Evolutionary conservation across 92 coral and sea anemone species (phyloP), one percentile per base, ranked within the genome.

Genomic region (Metridium senile): DNA sequence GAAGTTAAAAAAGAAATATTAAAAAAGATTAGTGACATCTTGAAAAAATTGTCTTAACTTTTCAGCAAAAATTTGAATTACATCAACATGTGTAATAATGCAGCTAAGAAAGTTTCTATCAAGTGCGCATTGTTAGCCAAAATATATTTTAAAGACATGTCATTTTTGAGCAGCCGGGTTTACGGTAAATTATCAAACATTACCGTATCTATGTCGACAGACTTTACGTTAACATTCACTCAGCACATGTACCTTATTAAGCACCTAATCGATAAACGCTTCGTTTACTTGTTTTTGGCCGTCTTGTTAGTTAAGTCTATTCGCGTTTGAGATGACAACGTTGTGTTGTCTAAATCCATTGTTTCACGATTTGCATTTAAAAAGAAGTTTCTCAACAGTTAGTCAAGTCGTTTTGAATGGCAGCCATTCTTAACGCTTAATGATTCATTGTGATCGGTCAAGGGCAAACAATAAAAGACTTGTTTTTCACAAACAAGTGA

Each of bases 341-440:
- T 28, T 20, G 45, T 28, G 45, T 16, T 63, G 69, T 63, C 1
- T 28, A 10, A 21, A 17, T 28, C 66, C 39, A 28, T 63, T 63
- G 74, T 39, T 39, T 23, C 57, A 20, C 74, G 22, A 68, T 68
- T 68, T 68, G 74, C 74, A 68, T 68, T 66, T 35, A 49, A 68
- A 68, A 34, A 68, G 74, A 11, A 30, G 31, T 68, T 68, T 68
- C 19, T 68, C 56, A 68, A 68, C 74, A 39, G 57, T 9, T 10
- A 34, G 32, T 28, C 45, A 63, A 28, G 69, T 31, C n/a, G n/a
- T 54, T 23, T 63, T 63, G 43, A 63, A 63, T 63, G 69, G 30
- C 69, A 59, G 45, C 45, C 45, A 63, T 63, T 63, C 39, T 63
- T 63, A 27, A 28, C 9, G n/a, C 45, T 63, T 28, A 63, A n/a